Conservation (phyloP, 2,888 invertebrate species). For the Sylvicola fuscatus region DNA sequence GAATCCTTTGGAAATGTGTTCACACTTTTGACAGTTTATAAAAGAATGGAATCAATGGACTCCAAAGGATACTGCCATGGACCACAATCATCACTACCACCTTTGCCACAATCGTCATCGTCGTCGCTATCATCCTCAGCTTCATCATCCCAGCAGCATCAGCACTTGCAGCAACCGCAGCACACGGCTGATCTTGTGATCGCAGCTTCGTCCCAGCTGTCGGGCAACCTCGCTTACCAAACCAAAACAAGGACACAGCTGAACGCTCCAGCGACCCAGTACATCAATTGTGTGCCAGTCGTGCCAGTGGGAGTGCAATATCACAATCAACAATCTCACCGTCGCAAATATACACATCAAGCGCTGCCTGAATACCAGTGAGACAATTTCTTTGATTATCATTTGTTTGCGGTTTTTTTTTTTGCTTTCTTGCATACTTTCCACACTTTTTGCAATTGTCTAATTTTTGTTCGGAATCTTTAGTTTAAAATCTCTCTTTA, state of each 20-base stretch:
- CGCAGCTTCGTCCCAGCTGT: too few relatives aligned
- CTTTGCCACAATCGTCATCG: not conserved
- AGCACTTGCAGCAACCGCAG: too few relatives aligned
- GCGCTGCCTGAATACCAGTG: slow-evolving; percentile 19
- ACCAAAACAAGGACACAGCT: slow-evolving; percentile 12
- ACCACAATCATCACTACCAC: not conserved
- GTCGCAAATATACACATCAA: slow-evolving; percentile 21
- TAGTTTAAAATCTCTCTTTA: too few relatives aligned
- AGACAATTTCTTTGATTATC: too few relatives aligned
- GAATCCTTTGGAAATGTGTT: too few relatives aligned
- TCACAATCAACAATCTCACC: slow-evolving; percentile 11
- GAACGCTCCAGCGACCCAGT: slow-evolving; percentile 13
- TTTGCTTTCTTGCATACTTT: too few relatives aligned
- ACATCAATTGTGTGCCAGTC: slow-evolving; percentile 21
- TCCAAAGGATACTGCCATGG: not conserved
- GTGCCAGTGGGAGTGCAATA: slow-evolving; percentile 22
- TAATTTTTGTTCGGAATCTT: too few relatives aligned
- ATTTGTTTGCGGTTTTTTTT: too few relatives aligned
- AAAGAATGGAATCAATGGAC: not conserved
- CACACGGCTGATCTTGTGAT: too few relatives aligned
- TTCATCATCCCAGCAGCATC: not conserved
- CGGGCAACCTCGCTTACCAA: not conserved
- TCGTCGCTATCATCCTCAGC: not conserved
- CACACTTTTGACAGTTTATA: not conserved
- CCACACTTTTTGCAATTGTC: too few relatives aligned